phyloP scores from a whole-genome alignment of 2,113 vertebrate genomes.

The Toxostoma redivivum region DNA sequence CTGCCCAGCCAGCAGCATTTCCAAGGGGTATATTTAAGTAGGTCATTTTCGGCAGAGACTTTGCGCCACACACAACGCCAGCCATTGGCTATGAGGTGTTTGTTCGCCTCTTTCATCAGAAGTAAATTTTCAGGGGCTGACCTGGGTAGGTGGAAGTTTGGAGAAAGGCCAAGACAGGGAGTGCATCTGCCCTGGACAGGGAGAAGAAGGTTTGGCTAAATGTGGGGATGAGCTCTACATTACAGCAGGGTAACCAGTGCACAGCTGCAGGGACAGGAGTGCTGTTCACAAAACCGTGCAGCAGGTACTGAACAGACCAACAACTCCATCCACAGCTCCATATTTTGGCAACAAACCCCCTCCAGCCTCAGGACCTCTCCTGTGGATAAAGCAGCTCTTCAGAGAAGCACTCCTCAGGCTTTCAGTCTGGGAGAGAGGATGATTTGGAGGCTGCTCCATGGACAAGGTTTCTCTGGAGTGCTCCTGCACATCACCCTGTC shows the following conservation, averaged over 20 bases:
- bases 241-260: background rate
- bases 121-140: background rate
- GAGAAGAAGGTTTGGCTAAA: background rate
- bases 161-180: background rate
- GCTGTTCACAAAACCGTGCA: background rate
- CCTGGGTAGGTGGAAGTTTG: background rate
- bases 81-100: background rate
- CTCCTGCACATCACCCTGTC: background rate
- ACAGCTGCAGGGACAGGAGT: background rate
- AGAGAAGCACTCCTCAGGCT: background rate
- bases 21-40: background rate
- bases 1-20: background rate
- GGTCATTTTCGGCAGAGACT: background rate
- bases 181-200: background rate
- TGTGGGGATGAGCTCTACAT: background rate
- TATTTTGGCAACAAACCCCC: background rate
- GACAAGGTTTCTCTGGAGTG: background rate
- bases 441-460: background rate
- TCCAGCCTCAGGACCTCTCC: background rate
- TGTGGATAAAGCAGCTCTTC: background rate
- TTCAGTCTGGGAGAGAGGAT: background rate
- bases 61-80: fast-evolving
- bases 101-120: background rate
- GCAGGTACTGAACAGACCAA: background rate
- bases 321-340: background rate